These are phyloP conservation scores for Notodonta dromedarius DNA, from an alignment of 2,888 invertebrate genomes.

Conservation along the genomic window DNA sequence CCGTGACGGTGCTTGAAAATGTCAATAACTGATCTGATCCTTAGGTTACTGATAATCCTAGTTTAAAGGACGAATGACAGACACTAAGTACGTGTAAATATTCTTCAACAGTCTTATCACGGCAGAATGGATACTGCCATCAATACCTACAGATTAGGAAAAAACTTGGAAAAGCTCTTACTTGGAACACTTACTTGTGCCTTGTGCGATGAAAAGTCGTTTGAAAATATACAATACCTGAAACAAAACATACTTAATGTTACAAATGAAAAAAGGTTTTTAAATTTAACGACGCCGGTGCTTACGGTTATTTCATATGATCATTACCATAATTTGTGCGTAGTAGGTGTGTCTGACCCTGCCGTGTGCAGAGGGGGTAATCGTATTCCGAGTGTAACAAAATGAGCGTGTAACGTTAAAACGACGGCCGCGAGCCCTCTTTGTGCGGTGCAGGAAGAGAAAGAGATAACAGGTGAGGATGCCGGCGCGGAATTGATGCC, in stretches of 20 bases:
- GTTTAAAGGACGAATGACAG: too few relatives aligned
- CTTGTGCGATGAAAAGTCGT: conserved; percentile 36
- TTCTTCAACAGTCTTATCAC: too few relatives aligned
- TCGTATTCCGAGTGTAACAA: conserved; percentile 62
- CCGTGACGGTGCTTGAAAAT: neutral
- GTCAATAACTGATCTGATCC: too few relatives aligned
- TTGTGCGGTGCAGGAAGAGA: conserved; percentile 64
- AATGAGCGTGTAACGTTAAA: conserved; percentile 58
- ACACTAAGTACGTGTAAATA: too few relatives aligned
- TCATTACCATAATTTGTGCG: conserved; percentile 63
- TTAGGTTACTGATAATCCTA: too few relatives aligned
- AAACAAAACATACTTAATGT: conserved; percentile 58
- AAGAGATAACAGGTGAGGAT: conserved; percentile 69
- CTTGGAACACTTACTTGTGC: conserved; percentile 32
- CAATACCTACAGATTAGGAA: too few relatives aligned
- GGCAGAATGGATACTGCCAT: too few relatives aligned
- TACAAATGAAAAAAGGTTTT: conserved; percentile 45
- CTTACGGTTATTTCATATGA: conserved; percentile 57
- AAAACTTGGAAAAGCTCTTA: neutral
- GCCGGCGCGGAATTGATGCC: conserved; percentile 65
- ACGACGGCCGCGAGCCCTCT: conserved; percentile 53
- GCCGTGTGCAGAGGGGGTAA: conserved; percentile 43
- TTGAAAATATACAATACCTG: conserved; percentile 51
- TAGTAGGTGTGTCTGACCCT: conserved; percentile 49
- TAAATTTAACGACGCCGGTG: conserved; percentile 58